A percentile compares a stretch with the other conserved stretches of the same genome.
These are phyloP conservation scores for Xestoiulus laeticollis DNA, from an alignment of 2,888 invertebrate genomes.

Conservation along the genomic window DNA sequence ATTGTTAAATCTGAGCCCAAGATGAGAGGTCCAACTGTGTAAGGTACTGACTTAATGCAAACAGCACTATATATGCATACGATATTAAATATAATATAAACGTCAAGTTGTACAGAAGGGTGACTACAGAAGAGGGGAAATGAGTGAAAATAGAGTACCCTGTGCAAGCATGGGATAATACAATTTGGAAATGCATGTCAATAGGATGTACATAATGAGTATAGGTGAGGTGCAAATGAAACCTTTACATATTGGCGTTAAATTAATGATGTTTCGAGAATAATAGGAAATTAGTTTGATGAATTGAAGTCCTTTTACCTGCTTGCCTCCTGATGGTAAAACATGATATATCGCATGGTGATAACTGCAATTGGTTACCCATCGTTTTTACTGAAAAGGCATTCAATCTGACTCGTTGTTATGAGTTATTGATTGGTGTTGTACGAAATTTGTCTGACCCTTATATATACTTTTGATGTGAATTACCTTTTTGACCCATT, in stretches of 20 bases:
- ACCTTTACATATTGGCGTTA: neutral
- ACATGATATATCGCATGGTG: neutral
- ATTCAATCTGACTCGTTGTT: neutral
- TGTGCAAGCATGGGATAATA: neutral
- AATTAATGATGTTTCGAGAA: conserved; percentile 42
- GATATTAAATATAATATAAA: conserved; percentile 34
- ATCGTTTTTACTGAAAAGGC: neutral
- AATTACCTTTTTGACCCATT: neutral
- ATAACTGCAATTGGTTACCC: neutral
- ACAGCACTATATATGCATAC: neutral
- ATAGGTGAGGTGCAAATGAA: conserved; percentile 14
- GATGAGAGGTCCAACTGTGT: neutral
- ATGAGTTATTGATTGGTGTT: neutral
- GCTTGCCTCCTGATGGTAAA: neutral
- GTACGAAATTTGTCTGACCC: neutral
- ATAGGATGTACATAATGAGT: neutral
- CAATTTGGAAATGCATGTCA: neutral
- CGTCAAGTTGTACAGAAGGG: conserved; percentile 29
- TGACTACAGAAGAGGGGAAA: neutral
- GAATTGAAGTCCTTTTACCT: conserved; percentile 42
- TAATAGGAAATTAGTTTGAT: conserved; percentile 44
- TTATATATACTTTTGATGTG: neutral
- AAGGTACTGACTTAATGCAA: neutral
- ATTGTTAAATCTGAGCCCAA: neutral
- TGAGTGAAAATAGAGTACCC: neutral